Conservation (phyloP, 2,888 invertebrate species). For the Philaethria dido region DNA sequence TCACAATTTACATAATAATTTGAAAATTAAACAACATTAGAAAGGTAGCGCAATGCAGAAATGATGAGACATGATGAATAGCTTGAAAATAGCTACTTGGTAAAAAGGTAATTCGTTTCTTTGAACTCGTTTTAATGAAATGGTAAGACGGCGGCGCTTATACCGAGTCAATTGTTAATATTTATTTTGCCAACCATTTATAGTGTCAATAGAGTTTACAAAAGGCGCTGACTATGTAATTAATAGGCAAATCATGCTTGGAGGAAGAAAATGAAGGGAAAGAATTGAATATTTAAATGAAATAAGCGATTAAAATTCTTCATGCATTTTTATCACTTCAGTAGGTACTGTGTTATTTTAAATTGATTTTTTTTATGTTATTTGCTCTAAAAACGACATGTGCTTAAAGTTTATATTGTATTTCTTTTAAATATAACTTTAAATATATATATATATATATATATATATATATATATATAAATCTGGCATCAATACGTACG, state of each 20-base stretch:
- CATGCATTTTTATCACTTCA: too few species aligned
- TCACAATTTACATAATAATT: not conserved
- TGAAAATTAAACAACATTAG: not conserved
- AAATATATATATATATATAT: too few species aligned
- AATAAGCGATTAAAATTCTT: too few species aligned
- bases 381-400: too few species aligned
- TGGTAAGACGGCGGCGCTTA: not conserved
- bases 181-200: conserved; percentile 8
- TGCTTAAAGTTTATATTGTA: too few species aligned
- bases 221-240: conserved; percentile 9
- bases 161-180: not conserved
- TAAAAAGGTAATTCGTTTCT: conserved; percentile 1
- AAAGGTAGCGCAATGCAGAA: not conserved
- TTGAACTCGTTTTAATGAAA: conserved; percentile 10
- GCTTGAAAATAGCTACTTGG: conserved; percentile 6
- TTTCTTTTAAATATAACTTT: too few species aligned
- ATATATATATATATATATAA: too few species aligned
- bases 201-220: not conserved
- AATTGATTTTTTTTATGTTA: too few species aligned
- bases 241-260: conserved; percentile 3
- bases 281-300: not conserved
- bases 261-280: not conserved
- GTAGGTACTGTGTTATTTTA: too few species aligned
- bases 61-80: conserved; percentile 7
- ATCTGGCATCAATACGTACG: too few species aligned